Evolutionary conservation across 2,888 invertebrate genomes (phyloP).

Genomic region (Callinectes sapidus): DNA sequence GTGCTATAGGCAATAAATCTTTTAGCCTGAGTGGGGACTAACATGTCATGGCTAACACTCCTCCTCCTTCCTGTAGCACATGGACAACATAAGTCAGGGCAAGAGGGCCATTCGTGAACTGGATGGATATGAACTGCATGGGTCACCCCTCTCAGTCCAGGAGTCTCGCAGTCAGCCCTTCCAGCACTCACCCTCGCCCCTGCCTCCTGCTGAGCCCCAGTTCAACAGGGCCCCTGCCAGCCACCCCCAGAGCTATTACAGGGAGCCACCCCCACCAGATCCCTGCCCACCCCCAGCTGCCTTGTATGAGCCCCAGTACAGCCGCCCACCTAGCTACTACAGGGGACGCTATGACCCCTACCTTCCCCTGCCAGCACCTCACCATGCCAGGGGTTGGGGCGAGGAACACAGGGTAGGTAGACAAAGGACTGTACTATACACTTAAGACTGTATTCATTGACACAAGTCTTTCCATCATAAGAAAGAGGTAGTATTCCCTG

Average conservation of each 20-base stretch:
- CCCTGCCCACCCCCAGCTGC: constrained; percentile 12
- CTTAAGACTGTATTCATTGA: no score
- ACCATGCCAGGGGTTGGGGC: constrained; percentile 25
- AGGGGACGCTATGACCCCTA: constrained; percentile 22
- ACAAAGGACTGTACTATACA: not conserved
- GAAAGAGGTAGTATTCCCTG: no score
- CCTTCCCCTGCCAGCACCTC: constrained; percentile 18
- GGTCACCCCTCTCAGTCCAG: constrained; percentile 94
- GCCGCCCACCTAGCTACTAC: constrained; percentile 3
- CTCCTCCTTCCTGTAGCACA: constrained; percentile 79
- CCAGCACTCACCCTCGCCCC: constrained; percentile 17
- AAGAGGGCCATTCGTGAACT: constrained; percentile 93
- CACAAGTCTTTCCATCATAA: no score
- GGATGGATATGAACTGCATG: constrained; percentile 93
- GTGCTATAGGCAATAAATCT: no score
- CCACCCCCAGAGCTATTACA: constrained; percentile 18
- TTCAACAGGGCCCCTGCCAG: constrained; percentile 25
- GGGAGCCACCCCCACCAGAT: constrained; percentile 20
- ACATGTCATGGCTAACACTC: not conserved
- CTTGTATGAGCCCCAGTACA: constrained; percentile 30
- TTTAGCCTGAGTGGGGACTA: no score
- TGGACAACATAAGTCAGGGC: constrained; percentile 92
- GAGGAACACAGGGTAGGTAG: constrained; percentile 29
- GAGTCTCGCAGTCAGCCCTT: constrained; percentile 79
- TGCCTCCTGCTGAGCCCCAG: not conserved